Conservation (phyloP, 1,140 invertebrate genomes). For the Acyrthosiphon pisum region DNA sequence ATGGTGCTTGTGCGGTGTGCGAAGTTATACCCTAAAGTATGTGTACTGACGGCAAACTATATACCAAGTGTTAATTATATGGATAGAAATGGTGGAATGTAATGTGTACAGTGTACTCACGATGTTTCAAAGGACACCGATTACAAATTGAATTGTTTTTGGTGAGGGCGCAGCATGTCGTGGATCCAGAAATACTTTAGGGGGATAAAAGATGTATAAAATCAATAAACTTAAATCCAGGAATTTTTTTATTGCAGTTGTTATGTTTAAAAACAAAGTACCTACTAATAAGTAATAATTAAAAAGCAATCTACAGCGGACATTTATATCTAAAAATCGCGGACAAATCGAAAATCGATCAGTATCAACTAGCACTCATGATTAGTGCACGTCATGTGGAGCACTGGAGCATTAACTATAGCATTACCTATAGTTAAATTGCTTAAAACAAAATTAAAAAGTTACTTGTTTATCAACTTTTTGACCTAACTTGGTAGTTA, state of each 20-base stretch:
- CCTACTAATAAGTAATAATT: too few species aligned
- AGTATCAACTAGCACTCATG: too few species aligned
- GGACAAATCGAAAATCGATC: too few species aligned
- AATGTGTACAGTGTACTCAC: background rate
- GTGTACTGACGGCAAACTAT: background rate
- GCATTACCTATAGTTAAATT: too few species aligned
- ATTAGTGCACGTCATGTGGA: too few species aligned
- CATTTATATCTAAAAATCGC: too few species aligned
- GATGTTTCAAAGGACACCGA: background rate
- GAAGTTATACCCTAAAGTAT: background rate
- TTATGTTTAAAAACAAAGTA: background rate
- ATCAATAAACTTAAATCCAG: background rate
- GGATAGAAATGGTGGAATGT: background rate
- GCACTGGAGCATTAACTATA: too few species aligned
- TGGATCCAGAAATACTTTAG: background rate
- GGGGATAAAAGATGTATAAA: background rate
- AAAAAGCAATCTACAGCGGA: background rate
- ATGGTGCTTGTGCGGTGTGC: background rate
- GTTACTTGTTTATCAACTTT: too few species aligned
- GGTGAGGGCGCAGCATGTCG: background rate
- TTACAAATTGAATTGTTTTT: background rate
- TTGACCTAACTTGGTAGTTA: too few species aligned
- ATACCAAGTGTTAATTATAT: conserved; percentile 16
- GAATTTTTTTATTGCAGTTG: background rate
- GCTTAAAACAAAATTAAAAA: too few species aligned